phyloP scores from a whole-genome alignment of 2,888 invertebrate genomes.

The Latrodectus hesperus region DNA sequence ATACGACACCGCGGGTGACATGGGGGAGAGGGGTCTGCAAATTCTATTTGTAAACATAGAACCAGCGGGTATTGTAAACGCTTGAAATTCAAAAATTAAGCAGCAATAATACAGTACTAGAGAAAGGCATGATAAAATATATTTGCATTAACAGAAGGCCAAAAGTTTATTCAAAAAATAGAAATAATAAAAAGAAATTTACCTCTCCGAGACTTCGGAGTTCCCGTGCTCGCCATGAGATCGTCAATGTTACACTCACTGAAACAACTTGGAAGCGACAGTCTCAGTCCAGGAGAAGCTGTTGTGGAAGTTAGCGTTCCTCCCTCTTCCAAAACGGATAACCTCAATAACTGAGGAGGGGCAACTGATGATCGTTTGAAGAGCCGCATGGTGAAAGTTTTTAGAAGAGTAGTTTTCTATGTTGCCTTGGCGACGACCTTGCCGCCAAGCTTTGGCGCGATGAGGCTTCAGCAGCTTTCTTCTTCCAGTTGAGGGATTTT shows the following conservation, averaged over 20 bases:
- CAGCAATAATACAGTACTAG: no score
- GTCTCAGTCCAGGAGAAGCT: slow-evolving; percentile 50
- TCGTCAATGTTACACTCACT: slow-evolving; percentile 67
- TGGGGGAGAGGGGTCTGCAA: no score
- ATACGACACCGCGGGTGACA: no score
- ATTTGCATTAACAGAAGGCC: no score
- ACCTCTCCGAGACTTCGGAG: slow-evolving; percentile 59
- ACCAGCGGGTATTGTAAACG: no score
- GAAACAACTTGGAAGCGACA: slow-evolving; percentile 62
- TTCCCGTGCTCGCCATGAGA: slow-evolving; percentile 63
- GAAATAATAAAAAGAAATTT: not conserved
- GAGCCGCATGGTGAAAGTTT: slow-evolving; percentile 53
- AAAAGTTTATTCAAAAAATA: no score
- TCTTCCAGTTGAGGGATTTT: slow-evolving; percentile 27
- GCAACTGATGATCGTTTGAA: slow-evolving; percentile 51
- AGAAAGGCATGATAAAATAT: no score
- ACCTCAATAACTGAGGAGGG: slow-evolving; percentile 56
- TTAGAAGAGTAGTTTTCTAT: slow-evolving; percentile 12
- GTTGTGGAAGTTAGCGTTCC: slow-evolving; percentile 24
- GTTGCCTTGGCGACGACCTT: slow-evolving; percentile 58
- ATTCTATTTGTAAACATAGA: no score
- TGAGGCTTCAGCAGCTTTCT: slow-evolving; percentile 48
- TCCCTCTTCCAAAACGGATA: slow-evolving; percentile 52
- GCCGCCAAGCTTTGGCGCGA: slow-evolving; percentile 55
- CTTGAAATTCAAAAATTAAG: no score